Percentiles rank a stretch among this genome's conserved stretches.
phyloP scores from a whole-genome alignment of 2,797 vertebrate genomes.

The Sciaenops ocellatus region DNA sequence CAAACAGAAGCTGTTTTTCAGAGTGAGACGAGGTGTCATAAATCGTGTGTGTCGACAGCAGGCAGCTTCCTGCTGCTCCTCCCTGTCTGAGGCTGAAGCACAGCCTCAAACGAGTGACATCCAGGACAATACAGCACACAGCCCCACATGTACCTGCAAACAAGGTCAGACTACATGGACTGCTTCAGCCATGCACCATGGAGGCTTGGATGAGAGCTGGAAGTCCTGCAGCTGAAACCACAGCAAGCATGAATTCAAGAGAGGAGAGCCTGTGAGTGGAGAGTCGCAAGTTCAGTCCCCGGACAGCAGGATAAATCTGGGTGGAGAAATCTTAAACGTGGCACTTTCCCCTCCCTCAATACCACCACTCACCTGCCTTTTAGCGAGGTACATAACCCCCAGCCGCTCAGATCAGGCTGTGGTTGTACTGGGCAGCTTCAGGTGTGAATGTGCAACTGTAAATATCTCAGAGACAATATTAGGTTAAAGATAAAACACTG shows the following conservation, averaged over 20 bases:
- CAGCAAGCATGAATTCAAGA: neutral
- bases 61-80: slow-evolving; percentile 78
- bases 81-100: slow-evolving; percentile 61
- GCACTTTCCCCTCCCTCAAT: neutral
- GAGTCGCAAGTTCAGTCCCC: neutral
- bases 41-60: slow-evolving; percentile 79
- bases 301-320: neutral
- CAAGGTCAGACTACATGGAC: neutral
- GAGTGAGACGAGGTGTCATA: slow-evolving; percentile 79
- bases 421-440: neutral
- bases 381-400: neutral
- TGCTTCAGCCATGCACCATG: neutral
- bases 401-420: neutral
- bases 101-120: slow-evolving; percentile 23
- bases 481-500: neutral
- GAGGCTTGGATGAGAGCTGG: neutral
- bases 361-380: neutral
- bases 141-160: slow-evolving; percentile 14
- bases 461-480: neutral
- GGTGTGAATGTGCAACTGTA: neutral
- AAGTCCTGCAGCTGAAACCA: neutral
- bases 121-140: neutral
- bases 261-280: neutral
- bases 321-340: neutral
- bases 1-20: slow-evolving; percentile 77